Conservation (phyloP, 2,113 vertebrate genomes). For the Manacus vitellinus region DNA sequence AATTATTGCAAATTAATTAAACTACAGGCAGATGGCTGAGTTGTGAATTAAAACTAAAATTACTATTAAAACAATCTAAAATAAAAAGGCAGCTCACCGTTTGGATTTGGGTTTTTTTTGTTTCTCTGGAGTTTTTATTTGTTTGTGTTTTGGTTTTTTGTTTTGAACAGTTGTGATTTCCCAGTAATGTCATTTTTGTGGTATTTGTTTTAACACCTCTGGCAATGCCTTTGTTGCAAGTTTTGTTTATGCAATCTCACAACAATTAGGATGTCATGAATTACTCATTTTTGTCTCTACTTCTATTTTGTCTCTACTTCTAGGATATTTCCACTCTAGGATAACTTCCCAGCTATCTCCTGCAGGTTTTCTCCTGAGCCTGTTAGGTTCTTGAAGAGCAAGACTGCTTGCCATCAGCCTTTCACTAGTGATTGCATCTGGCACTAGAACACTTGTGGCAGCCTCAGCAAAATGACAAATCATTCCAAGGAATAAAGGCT, state of each 20-base stretch:
- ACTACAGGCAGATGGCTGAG: not conserved
- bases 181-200: not conserved
- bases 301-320: too few relatives aligned
- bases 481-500: not conserved
- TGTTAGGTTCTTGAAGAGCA: not conserved
- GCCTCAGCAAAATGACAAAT: not conserved
- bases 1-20: not conserved
- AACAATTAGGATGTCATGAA: not conserved
- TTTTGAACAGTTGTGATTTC: not conserved
- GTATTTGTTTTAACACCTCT: not conserved
- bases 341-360: not conserved
- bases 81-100: not conserved
- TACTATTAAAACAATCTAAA: not conserved
- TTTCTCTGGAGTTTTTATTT: not conserved
- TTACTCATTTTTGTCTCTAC: not conserved
- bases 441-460: fast-evolving
- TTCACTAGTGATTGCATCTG: fast-evolving
- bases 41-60: not conserved
- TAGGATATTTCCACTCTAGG: too few relatives aligned
- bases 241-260: not conserved
- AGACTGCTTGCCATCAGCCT: not conserved
- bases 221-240: fast-evolving
- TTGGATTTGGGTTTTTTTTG: not conserved
- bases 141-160: too few relatives aligned
- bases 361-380: not conserved